These are phyloP conservation scores for Hafferia zeledoni DNA, from an alignment of 2,797 vertebrate genomes.

Conservation along the genomic window DNA sequence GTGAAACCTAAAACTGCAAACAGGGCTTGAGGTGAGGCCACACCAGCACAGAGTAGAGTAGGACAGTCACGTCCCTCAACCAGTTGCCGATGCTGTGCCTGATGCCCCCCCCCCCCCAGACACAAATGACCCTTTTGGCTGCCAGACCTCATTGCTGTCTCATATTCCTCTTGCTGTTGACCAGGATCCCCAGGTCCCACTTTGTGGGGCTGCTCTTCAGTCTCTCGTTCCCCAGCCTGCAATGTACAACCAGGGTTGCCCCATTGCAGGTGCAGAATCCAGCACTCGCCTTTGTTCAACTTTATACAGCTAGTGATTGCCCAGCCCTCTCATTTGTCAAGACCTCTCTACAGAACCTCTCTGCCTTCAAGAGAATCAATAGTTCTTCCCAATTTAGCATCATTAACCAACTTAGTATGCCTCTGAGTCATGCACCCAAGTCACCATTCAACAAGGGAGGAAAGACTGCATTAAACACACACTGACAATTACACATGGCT, in stretches of 20 bases:
- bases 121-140: not conserved
- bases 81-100: fast-evolving
- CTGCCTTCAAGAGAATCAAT: not conserved
- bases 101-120: not conserved
- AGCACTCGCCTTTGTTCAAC: not conserved
- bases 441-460: not conserved
- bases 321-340: not conserved
- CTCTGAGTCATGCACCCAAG: not conserved
- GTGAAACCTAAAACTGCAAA: not conserved
- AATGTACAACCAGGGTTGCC: fast-evolving
- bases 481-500: not conserved
- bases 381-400: not conserved
- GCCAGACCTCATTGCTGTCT: too few species aligned
- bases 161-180: not conserved
- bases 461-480: not conserved
- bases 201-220: not conserved
- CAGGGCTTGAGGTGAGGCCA: not conserved
- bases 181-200: not conserved
- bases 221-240: not conserved
- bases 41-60: fast-evolving
- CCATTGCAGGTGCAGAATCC: not conserved
- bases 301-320: not conserved
- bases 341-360: not conserved
- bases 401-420: not conserved
- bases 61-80: not conserved